Evolutionary conservation across 2,888 invertebrate genomes (phyloP).

Genomic region (Sesia bembeciformis): DNA sequence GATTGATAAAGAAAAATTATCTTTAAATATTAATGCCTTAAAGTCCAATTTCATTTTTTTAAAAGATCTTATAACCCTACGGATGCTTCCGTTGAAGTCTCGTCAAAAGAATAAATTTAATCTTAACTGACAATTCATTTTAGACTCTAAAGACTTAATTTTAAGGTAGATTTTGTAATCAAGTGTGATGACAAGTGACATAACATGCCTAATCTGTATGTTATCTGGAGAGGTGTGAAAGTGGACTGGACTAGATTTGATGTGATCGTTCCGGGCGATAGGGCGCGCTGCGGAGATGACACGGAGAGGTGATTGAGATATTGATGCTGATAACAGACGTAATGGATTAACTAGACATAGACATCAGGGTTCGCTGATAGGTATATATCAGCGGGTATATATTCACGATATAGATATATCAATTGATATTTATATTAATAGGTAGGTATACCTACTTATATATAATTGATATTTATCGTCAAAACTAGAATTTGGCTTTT

Average conservation of each 20-base stretch:
- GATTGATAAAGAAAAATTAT: too few species aligned
- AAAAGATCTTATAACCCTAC: too few species aligned
- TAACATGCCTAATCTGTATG: slow-evolving; percentile 14
- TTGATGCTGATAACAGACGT: slow-evolving; percentile 5
- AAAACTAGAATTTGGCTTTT: too few species aligned
- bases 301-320: slow-evolving; percentile 14
- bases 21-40: too few species aligned
- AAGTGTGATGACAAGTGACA: not conserved
- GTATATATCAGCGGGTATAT: too few species aligned
- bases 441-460: too few species aligned
- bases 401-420: too few species aligned
- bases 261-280: not conserved
- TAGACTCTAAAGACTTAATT: not conserved
- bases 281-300: not conserved
- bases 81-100: too few species aligned
- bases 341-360: not conserved
- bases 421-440: too few species aligned
- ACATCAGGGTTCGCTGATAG: too few species aligned
- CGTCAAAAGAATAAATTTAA: not conserved
- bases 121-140: not conserved
- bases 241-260: slow-evolving; percentile 5
- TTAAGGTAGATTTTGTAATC: not conserved
- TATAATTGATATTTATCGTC: too few species aligned
- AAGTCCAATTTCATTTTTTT: too few species aligned
- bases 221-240: slow-evolving; percentile 7